Evolutionary conservation across 2,113 vertebrate genomes (phyloP).

Genomic region (Capricornis sumatraensis): DNA sequence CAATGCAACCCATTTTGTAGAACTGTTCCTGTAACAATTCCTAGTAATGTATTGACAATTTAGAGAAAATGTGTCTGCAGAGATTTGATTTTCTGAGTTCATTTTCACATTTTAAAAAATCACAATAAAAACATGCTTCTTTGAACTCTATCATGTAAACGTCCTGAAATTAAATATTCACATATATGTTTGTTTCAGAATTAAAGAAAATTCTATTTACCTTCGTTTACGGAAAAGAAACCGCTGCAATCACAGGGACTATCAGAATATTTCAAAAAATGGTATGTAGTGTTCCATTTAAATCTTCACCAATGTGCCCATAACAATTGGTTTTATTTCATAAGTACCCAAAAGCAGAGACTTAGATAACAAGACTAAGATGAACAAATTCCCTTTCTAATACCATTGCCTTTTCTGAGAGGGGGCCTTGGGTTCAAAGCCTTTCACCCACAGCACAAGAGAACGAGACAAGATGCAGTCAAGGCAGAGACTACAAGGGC

Average conservation of each 20-base stretch:
- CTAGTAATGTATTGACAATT: not conserved
- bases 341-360: not conserved
- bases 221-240: slow-evolving; percentile 79
- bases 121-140: not conserved
- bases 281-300: slow-evolving; percentile 67
- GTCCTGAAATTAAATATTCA: not conserved
- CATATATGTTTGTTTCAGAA: slow-evolving; percentile 75
- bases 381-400: not conserved
- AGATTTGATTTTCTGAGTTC: not conserved
- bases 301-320: not conserved
- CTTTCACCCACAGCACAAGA: not conserved
- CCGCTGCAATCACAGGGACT: slow-evolving; percentile 85
- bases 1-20: not conserved
- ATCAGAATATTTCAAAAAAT: slow-evolving; percentile 84
- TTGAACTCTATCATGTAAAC: not conserved
- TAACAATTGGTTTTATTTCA: not conserved
- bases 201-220: slow-evolving; percentile 81
- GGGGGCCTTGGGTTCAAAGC: not conserved
- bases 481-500: not conserved
- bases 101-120: not conserved
- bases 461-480: not conserved
- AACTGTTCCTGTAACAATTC: not conserved
- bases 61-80: not conserved
- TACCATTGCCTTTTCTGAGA: not conserved
- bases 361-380: not conserved